Percentiles rank a stretch among this genome's conserved stretches.
These are phyloP conservation scores for Apostichopus japonicus DNA, from an alignment of 35 echinoderm and acorn worm genomes.

Conservation along the genomic window DNA sequence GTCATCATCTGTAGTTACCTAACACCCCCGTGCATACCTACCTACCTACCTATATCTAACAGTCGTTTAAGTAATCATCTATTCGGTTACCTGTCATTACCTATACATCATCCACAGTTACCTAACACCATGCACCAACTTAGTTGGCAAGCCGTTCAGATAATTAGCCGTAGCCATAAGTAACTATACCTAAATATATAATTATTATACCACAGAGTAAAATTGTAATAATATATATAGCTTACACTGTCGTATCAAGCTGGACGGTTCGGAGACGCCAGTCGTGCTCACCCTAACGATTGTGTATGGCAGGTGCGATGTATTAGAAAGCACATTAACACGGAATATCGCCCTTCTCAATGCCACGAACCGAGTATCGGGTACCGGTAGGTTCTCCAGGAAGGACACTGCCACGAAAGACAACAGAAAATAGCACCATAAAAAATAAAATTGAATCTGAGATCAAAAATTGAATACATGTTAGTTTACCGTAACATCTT, in stretches of 20 bases:
- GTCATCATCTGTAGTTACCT: no score
- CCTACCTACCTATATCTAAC: no score
- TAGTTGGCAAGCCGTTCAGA: no score
- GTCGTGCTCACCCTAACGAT: not conserved
- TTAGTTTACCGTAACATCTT: no score
- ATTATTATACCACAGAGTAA: no score
- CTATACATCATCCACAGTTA: no score
- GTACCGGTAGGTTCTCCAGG: not conserved
- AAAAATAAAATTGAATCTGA: not conserved
- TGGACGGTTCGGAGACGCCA: not conserved
- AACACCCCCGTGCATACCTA: no score
- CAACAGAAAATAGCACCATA: not conserved
- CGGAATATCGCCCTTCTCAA: not conserved
- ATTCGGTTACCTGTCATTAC: no score
- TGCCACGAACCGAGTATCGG: not conserved
- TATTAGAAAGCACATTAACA: not conserved
- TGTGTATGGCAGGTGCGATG: not conserved
- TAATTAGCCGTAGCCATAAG: no score
- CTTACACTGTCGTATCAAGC: constrained; percentile 15
- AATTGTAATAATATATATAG: not conserved
- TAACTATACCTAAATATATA: no score
- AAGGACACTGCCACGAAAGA: constrained; percentile 3
- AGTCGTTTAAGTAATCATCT: no score
- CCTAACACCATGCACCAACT: no score
- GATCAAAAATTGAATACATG: not conserved